phyloP scores from a whole-genome alignment of 2,888 invertebrate genomes.

The Orthonevra nobilis region DNA sequence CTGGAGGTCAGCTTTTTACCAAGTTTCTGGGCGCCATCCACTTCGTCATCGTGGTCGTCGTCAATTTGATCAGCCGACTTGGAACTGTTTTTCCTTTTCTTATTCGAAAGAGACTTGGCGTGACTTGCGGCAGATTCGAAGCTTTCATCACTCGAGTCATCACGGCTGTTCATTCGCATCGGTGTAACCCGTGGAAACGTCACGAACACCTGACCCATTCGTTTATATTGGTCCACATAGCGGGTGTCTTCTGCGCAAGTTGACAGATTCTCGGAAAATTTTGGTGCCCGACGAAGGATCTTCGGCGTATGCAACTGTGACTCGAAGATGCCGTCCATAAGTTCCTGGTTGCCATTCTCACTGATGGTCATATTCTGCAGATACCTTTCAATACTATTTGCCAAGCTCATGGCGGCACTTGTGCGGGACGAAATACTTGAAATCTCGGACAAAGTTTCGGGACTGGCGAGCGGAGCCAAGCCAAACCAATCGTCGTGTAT shows the following conservation, averaged over 20 bases:
- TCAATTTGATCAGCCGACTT: constrained; percentile 83
- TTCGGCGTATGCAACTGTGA: constrained; percentile 82
- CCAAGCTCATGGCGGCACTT: constrained; percentile 81
- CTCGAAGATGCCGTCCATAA: constrained; percentile 79
- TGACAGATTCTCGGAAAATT: constrained; percentile 84
- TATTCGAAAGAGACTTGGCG: constrained; percentile 71
- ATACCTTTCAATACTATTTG: constrained; percentile 78
- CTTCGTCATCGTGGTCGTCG: constrained; percentile 76
- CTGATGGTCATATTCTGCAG: constrained; percentile 75
- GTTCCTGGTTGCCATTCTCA: constrained; percentile 73
- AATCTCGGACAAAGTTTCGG: constrained; percentile 90
- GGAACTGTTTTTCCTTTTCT: constrained; percentile 77
- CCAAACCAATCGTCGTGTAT: constrained; percentile 85
- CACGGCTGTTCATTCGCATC: constrained; percentile 74
- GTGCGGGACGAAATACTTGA: constrained; percentile 88
- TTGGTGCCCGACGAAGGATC: constrained; percentile 84
- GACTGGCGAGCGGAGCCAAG: constrained; percentile 89
- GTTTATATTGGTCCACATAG: constrained; percentile 82
- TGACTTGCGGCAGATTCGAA: constrained; percentile 81
- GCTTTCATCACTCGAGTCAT: constrained; percentile 80
- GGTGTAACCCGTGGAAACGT: constrained; percentile 78
- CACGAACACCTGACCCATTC: constrained; percentile 81
- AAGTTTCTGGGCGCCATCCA: constrained; percentile 74
- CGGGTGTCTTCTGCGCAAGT: constrained; percentile 85
- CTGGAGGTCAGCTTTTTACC: constrained; percentile 79